Evolutionary conservation across 2,797 vertebrate species (phyloP), one percentile per base, ranked within the genome.

Genomic region (Microcaecilia unicolor): DNA sequence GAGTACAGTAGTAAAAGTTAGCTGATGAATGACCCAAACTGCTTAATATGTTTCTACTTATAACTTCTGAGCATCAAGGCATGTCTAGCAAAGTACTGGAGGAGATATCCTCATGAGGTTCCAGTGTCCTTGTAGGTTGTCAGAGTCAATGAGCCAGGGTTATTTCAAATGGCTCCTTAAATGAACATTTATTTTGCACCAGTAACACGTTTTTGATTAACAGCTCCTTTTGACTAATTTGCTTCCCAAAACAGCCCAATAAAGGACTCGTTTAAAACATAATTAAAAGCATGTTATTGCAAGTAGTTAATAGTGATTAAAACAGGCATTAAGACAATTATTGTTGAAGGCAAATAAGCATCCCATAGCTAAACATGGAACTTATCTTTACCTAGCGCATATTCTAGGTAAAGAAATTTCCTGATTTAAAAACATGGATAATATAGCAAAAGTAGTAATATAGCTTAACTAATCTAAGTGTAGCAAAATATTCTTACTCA

Each of bases 241-340:
- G 78, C 76, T 79, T 85, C 72, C 78, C 78, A 71, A 84, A 84
- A 79, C 78, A 83, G 80, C 71, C 82, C 58, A 81, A 85, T 83
- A 79, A 82, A 85, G 75, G 80, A 70, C 83, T 83, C 74, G 58
- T 83, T 87, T 89, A 82, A 78, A 80, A 82, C 80, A 76, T 92
- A 91, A 94, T 93, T 93, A 92, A 92, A 91, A 86, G 80, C 83
- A 70, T 85, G 85, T 91, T 92, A 91, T 91, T 88, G 91, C 87
- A 84, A 54, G 80, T 84, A 76, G 80, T 90, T 95, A 92, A 92
- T 91, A 88, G 87, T 88, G 76, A 93, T 87, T 82, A 89, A 87
- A 89, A 87, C 70, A 58, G 77, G 52, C 81, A 84, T 83, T 84
- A 89, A 80, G 70, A 86, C 85, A 91, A 93, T 88, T 75, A 85